A percentile compares a stretch with the other conserved stretches of the same genome.
phyloP scores from a whole-genome alignment of 2,113 vertebrate genomes.

The Abramis brama region DNA sequence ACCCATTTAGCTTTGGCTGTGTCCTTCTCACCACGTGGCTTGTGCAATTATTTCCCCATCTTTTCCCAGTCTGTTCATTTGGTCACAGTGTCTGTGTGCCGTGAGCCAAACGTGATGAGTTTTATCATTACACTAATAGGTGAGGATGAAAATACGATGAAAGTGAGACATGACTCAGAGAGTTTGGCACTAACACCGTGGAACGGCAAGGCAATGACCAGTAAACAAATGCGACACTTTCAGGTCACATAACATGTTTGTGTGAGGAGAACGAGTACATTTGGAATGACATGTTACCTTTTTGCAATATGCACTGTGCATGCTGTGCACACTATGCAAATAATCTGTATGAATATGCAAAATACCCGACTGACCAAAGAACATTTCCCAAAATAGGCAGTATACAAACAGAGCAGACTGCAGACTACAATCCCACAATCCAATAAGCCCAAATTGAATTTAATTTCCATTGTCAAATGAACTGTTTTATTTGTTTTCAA shows the following conservation, averaged over 20 bases:
- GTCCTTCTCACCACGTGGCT: slow-evolving; percentile 41
- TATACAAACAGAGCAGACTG: background rate
- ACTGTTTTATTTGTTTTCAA: background rate
- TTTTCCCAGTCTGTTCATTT: background rate
- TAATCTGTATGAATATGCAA: slow-evolving; percentile 5
- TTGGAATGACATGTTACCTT: background rate
- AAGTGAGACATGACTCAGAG: slow-evolving; percentile 28
- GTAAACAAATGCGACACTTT: slow-evolving; percentile 46
- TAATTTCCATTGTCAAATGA: background rate
- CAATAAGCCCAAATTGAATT: background rate
- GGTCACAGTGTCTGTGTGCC: slow-evolving; percentile 8
- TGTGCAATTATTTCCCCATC: slow-evolving; percentile 39
- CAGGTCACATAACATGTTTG: slow-evolving; percentile 37
- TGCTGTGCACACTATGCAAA: background rate
- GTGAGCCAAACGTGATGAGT: background rate
- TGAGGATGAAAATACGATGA: slow-evolving; percentile 35
- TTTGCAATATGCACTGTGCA: background rate
- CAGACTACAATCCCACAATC: background rate
- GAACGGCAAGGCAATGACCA: background rate
- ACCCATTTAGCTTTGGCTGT: slow-evolving; percentile 37
- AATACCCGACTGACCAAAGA: background rate
- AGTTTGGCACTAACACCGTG: slow-evolving; percentile 7
- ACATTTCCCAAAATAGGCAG: background rate
- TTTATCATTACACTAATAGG: slow-evolving; percentile 10
- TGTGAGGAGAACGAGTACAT: slow-evolving; percentile 37